A percentile compares a stretch with the other conserved stretches of the same genome.
phyloP scores from a whole-genome alignment of 2,797 vertebrate species.

The Chelonia mydas region DNA sequence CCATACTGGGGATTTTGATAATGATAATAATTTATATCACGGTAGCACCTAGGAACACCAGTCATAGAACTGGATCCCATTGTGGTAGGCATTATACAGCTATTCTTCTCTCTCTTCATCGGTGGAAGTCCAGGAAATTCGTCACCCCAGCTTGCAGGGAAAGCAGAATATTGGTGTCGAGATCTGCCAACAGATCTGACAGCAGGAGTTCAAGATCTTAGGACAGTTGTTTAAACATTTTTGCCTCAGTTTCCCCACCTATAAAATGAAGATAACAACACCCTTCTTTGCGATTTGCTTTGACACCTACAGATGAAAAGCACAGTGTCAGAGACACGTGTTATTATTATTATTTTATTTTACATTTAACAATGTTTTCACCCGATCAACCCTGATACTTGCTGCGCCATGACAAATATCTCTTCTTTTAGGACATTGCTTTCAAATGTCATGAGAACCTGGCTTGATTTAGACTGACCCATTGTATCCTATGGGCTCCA shows the following conservation, averaged over 20 bases:
- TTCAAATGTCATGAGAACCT: background rate
- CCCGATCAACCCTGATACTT: rapidly evolving
- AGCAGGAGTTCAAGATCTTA: background rate
- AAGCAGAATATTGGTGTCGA: background rate
- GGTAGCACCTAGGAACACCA: background rate
- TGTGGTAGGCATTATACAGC: background rate
- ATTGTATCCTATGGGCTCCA: background rate
- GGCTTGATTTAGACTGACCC: background rate
- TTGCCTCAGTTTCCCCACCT: background rate
- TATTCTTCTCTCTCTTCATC: background rate
- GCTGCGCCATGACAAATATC: background rate
- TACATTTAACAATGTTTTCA: background rate
- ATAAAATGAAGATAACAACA: background rate
- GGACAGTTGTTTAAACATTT: background rate
- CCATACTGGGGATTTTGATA: background rate
- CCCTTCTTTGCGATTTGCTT: background rate
- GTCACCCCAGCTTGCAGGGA: background rate
- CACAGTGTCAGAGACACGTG: background rate
- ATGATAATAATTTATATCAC: background rate
- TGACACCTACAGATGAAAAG: background rate
- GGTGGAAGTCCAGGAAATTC: background rate
- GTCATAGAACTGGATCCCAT: background rate
- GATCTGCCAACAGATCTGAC: background rate
- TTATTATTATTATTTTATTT: background rate
- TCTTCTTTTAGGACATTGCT: background rate